A percentile compares a stretch with the other conserved stretches of the same genome.
Evolutionary conservation across 2,888 invertebrate genomes (phyloP).

Genomic region (Diplolepis rosae): DNA sequence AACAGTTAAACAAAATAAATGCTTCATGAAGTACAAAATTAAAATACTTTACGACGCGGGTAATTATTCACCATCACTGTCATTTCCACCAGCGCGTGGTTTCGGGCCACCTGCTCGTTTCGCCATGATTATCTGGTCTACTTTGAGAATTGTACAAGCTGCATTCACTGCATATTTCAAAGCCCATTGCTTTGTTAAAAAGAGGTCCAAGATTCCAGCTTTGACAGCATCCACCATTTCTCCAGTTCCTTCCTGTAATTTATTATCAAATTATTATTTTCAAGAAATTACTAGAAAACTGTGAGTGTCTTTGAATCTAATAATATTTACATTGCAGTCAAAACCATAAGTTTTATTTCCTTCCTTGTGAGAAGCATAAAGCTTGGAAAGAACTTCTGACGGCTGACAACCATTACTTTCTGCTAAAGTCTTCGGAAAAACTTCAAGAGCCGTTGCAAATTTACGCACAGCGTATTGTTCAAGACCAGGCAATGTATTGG

Average conservation of each 20-base stretch:
- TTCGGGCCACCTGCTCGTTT: slow-evolving; percentile 98
- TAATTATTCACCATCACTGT: slow-evolving; percentile 82
- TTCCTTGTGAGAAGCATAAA: slow-evolving; percentile 95
- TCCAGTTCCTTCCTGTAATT: slow-evolving; percentile 77
- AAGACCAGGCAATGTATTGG: slow-evolving; percentile 93
- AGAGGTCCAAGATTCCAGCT: slow-evolving; percentile 88
- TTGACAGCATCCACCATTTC: slow-evolving; percentile 85
- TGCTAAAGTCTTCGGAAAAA: slow-evolving; percentile 92
- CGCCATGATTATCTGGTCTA: slow-evolving; percentile 99
- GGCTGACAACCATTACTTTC: slow-evolving; percentile 95
- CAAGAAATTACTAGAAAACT: neutral
- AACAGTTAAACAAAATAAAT: neutral
- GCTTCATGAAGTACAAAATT: neutral
- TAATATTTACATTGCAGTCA: slow-evolving; percentile 83
- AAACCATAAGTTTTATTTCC: slow-evolving; percentile 89
- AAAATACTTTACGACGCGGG: neutral
- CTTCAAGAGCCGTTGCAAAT: slow-evolving; percentile 92
- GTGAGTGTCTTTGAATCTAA: neutral
- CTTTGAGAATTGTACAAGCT: slow-evolving; percentile 92
- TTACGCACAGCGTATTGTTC: slow-evolving; percentile 98
- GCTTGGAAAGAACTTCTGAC: slow-evolving; percentile 89
- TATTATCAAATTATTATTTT: slow-evolving; percentile 29
- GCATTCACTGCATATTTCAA: slow-evolving; percentile 96
- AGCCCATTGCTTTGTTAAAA: slow-evolving; percentile 91
- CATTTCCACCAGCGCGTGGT: slow-evolving; percentile 79